Evolutionary conservation across 2,797 vertebrate genomes (phyloP).

Genomic region (Percopsis omiscomaycus): DNA sequence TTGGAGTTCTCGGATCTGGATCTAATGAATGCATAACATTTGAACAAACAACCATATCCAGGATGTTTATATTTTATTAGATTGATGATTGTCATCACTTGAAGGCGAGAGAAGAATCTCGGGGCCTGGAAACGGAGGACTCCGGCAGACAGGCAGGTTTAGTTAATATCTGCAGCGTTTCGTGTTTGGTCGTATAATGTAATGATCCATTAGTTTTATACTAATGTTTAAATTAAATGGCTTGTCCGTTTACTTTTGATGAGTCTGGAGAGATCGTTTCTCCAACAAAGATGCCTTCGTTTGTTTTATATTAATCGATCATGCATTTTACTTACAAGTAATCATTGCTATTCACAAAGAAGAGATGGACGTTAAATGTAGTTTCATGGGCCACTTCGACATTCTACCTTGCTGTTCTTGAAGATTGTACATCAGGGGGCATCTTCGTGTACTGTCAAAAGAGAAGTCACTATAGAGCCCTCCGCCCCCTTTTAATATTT

Average conservation of each 20-base stretch:
- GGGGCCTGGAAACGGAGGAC: slow-evolving; percentile 62
- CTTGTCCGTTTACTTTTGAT: background rate
- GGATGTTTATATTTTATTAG: slow-evolving; percentile 44
- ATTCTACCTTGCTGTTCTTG: background rate
- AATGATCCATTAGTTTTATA: background rate
- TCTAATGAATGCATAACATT: background rate
- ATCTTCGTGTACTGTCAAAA: too few species aligned
- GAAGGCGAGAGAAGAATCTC: slow-evolving; percentile 38
- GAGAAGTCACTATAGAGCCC: too few species aligned
- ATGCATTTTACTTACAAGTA: background rate
- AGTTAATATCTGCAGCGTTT: slow-evolving; percentile 41
- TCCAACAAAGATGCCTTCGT: background rate
- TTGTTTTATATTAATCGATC: background rate
- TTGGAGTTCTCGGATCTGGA: slow-evolving; percentile 30
- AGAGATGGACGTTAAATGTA: background rate
- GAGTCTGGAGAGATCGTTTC: background rate
- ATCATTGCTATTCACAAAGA: background rate
- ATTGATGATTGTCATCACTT: slow-evolving; percentile 35
- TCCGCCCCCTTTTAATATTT: too few species aligned
- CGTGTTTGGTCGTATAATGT: background rate
- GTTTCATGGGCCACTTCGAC: background rate
- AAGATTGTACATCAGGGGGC: too few species aligned
- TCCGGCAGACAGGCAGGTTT: slow-evolving; percentile 55
- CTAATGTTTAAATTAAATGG: background rate
- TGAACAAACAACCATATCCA: slow-evolving; percentile 8